These are phyloP conservation scores for Hypanus sabinus DNA, from an alignment of 2,113 vertebrate species.

Conservation along the genomic window DNA sequence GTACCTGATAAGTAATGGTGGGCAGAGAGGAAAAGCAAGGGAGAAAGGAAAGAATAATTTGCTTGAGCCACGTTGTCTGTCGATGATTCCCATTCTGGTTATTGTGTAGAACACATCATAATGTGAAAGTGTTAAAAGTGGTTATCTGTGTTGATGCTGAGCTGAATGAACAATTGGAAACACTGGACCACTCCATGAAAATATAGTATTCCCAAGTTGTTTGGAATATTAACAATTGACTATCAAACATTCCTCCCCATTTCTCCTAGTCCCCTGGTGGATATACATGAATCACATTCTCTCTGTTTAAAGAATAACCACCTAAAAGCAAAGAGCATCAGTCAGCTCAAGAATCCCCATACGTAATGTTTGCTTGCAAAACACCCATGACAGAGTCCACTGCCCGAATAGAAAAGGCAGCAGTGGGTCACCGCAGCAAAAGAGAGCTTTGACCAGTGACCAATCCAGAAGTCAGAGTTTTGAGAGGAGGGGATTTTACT, in stretches of 20 bases:
- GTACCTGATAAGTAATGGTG: not conserved
- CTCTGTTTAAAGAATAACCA: not conserved
- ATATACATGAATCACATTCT: not conserved
- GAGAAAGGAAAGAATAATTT: not conserved
- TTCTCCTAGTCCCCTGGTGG: not conserved
- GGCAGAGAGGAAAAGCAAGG: not conserved
- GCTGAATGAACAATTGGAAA: too few relatives aligned
- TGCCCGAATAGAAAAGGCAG: too few relatives aligned
- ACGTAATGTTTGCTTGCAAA: not conserved
- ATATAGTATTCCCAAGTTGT: too few relatives aligned
- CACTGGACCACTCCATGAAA: not conserved
- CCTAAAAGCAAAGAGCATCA: not conserved
- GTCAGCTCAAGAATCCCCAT: not conserved
- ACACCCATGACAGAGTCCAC: not conserved
- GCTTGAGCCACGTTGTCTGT: not conserved
- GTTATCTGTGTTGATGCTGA: not conserved
- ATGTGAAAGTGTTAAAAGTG: not conserved
- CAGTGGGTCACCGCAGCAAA: too few relatives aligned
- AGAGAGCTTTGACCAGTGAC: too few relatives aligned
- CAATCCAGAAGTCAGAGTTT: too few relatives aligned
- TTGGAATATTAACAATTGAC: too few relatives aligned
- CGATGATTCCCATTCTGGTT: not conserved
- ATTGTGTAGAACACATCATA: not conserved
- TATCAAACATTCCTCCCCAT: too few relatives aligned
- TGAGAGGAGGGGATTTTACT: too few relatives aligned